Evolutionary conservation across 2,888 invertebrate genomes (phyloP).

Genomic region (Magallana nippona): DNA sequence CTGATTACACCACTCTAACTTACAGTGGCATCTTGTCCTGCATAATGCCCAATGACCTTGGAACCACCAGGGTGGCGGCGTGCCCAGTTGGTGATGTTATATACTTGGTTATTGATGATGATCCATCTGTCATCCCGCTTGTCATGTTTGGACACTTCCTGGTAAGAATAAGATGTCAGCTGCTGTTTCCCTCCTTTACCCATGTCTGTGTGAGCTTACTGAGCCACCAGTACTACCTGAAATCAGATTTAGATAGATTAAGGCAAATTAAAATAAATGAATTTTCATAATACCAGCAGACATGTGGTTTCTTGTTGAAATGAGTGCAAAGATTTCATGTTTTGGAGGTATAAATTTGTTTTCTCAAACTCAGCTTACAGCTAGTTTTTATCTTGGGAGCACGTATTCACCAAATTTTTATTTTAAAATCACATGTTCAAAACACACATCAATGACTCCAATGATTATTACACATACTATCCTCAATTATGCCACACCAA

Average conservation of each 20-base stretch:
- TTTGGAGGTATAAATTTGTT: too few relatives aligned
- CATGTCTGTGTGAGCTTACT: conserved; percentile 15
- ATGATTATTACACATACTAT: too few relatives aligned
- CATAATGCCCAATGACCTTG: conserved; percentile 76
- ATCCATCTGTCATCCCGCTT: conserved; percentile 76
- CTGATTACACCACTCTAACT: conserved; percentile 41
- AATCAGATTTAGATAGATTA: not conserved
- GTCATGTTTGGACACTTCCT: conserved; percentile 74
- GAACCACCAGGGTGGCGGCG: conserved; percentile 78
- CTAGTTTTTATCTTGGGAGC: too few relatives aligned
- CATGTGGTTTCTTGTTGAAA: too few relatives aligned
- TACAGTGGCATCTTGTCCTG: conserved; percentile 75
- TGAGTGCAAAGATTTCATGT: too few relatives aligned
- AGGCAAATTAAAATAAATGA: not conserved
- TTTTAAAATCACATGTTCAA: too few relatives aligned
- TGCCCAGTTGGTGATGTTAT: conserved; percentile 77
- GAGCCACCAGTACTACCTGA: not conserved
- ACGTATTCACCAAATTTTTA: too few relatives aligned
- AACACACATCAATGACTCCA: too few relatives aligned
- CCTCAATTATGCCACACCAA: too few relatives aligned
- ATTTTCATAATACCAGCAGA: too few relatives aligned
- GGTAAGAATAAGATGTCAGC: conserved; percentile 65
- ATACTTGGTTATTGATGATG: conserved; percentile 77
- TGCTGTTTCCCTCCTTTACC: conserved; percentile 39
- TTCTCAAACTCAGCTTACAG: too few relatives aligned